Base-by-base conservation (phyloP, 2,888 invertebrate genomes). In the Choristoneura rosaceana region DNA sequence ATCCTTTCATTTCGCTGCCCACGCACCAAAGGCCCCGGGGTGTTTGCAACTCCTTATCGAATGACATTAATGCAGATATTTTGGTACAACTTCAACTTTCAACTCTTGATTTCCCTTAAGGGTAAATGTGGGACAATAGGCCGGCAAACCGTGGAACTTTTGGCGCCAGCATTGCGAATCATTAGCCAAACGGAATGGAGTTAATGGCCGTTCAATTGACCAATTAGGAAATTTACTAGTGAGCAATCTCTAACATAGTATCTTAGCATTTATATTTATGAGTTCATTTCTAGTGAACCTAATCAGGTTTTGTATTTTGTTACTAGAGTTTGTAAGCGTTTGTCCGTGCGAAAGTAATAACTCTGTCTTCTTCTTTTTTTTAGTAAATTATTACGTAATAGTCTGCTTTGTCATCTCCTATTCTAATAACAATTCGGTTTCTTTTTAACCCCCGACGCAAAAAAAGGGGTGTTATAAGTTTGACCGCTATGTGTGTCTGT, bases 1-100 rank as follows among this genome's bases (percentile, higher is more conserved):
- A 69, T 34, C 59, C 15, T 67, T 74, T 69, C 60, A 68, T 61
- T 70, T 60, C 69, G 67, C 66, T 45, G 58, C 59, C 50, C 59
- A 65, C 62, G 34, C 61, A 69, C 47, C n/a, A 61, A 63, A 45
- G 34, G 52, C 71, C 64, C 65, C 14, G 4, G 69, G 43, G 71
- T 34, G 9, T 50, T 61, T 33, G 41, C 10, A 59, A 62, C 55
- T 63, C 63, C 69, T 69, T 69, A 69, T 63, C 63, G 47, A 63
- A 63, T 63, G 45, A 34, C 45, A 41, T 63, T 58, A 63, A 69
- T 69, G 45, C 38, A 55, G 58, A 63, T 45, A 17, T 63, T 69
- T 62, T 50, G 55, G 55, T 55, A 55, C 55, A 45, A 43, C n/a
- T 55, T 55, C 33, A n/a, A 41, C 38, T 55, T 50, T 69, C 41